These are phyloP conservation scores for Pinna nobilis DNA, from an alignment of 1,140 invertebrate species.

Conservation along the genomic window DNA sequence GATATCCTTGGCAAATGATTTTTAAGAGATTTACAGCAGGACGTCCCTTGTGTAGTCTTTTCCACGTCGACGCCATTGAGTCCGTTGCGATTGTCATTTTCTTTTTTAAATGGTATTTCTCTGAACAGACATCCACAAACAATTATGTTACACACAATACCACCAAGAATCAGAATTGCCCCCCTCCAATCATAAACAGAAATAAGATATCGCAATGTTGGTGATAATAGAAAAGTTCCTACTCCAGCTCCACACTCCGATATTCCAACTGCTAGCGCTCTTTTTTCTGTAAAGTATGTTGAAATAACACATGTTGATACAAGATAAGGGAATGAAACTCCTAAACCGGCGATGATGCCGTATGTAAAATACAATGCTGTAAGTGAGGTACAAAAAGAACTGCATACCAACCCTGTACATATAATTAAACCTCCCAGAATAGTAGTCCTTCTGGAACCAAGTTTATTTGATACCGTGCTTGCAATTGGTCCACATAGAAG, in stretches of 20 bases:
- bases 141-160: slow-evolving; percentile 84
- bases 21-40: background rate
- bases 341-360: slow-evolving; percentile 89
- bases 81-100: no score
- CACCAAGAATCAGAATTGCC: slow-evolving; percentile 87
- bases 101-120: slow-evolving; percentile 76
- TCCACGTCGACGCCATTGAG: no score
- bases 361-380: slow-evolving; percentile 87
- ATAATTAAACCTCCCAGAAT: slow-evolving; percentile 85
- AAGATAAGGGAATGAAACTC: slow-evolving; percentile 91
- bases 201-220: slow-evolving; percentile 64
- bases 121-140: slow-evolving; percentile 88
- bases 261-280: slow-evolving; percentile 93
- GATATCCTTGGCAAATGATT: slow-evolving; percentile 31
- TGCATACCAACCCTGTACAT: slow-evolving; percentile 85
- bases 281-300: slow-evolving; percentile 94
- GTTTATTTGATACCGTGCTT: slow-evolving; percentile 87
- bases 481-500: slow-evolving; percentile 89
- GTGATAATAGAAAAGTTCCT: slow-evolving; percentile 71
- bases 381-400: slow-evolving; percentile 77
- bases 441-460: slow-evolving; percentile 87
- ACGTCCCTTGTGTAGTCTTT: no score
- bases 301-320: slow-evolving; percentile 81
- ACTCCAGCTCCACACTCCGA: slow-evolving; percentile 77
- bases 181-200: slow-evolving; percentile 67